Evolutionary conservation across 1,140 invertebrate genomes (phyloP), one percentile per base, ranked within the genome.

Genomic region (Pachypeltis micranthus): DNA sequence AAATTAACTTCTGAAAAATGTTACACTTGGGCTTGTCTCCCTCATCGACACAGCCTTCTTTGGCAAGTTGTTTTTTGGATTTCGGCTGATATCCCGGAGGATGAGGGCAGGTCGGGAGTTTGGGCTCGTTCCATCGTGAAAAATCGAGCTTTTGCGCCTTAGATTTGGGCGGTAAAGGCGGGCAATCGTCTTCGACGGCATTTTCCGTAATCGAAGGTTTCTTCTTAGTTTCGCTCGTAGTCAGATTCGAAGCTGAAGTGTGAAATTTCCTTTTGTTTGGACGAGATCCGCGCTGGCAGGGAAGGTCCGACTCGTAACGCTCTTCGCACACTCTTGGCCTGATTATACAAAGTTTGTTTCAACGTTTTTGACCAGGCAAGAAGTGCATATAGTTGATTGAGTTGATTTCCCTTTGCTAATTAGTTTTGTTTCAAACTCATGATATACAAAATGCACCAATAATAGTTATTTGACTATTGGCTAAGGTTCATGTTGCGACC

Each of bases 11-110:
- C 23, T 51, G 47, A 51, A 51, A 51, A 4, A 51, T 10, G 23
- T 21, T 51, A 21, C 47, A 51, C 21, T 51, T 51, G 47, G 47
- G 47, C 21, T 14, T 14, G 21, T 51, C 21, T 51, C 23, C 47
- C 21, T 51, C 47, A 21, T 51, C 47, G 4, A 51, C 47, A 21
- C 47, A 51, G 23, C 47, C 47, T 51, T 51, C 47, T 51, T 51
- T 51, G 47, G 47, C 47, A 21, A 51, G 47, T 51, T 51, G 47
- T 4, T 21, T 7, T 21, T 51, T 51, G 19, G 47, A 10, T 51
- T 51, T 51, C 4, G 47, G 10, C 12, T 16, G 12, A 21, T 51
- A 21, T 14, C 47, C 47, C 21, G 47, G 10, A 21, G 47, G 47
- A 4, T 51, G 47, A 10, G 47, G 47, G 19, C 47, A 51, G 12